phyloP scores from a whole-genome alignment of 2,888 invertebrate species.

The Trissolcus japonicus region DNA sequence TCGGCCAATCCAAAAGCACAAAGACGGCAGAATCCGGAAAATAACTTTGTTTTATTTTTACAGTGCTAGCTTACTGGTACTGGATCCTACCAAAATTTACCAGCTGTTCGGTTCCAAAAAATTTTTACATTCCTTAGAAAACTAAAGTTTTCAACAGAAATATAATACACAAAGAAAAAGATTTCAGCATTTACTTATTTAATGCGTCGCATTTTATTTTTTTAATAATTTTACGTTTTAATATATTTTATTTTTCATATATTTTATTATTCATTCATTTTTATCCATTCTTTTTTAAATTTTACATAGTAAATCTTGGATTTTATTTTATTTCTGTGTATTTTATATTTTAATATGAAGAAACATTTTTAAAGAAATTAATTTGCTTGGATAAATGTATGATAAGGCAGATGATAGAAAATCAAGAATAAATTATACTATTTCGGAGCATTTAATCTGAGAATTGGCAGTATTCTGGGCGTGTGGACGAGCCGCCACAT shows the following conservation, averaged over 20 bases:
- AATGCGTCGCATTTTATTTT: no score
- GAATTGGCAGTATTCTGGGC: slow-evolving; percentile 49
- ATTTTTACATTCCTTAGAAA: no score
- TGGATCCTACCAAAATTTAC: no score
- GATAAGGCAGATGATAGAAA: slow-evolving; percentile 19
- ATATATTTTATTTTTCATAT: no score
- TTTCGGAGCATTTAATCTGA: slow-evolving; percentile 41
- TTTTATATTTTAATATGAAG: background rate
- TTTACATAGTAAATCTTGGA: background rate
- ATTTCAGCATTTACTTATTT: no score
- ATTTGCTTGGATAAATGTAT: slow-evolving; percentile 15
- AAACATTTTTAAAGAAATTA: background rate
- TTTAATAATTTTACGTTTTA: no score
- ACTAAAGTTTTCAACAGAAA: no score
- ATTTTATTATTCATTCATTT: no score
- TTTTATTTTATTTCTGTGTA: background rate
- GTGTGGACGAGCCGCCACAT: slow-evolving; percentile 46
- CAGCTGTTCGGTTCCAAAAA: no score
- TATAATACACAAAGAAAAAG: no score
- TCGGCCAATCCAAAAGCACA: slow-evolving; percentile 17
- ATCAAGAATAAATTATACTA: slow-evolving; percentile 25
- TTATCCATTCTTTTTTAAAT: no score
- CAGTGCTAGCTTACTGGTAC: no score
- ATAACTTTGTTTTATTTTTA: background rate
- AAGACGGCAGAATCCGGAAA: slow-evolving; percentile 2